Base-by-base conservation (phyloP, 1,140 invertebrate genomes). In the Limonius californicus region DNA sequence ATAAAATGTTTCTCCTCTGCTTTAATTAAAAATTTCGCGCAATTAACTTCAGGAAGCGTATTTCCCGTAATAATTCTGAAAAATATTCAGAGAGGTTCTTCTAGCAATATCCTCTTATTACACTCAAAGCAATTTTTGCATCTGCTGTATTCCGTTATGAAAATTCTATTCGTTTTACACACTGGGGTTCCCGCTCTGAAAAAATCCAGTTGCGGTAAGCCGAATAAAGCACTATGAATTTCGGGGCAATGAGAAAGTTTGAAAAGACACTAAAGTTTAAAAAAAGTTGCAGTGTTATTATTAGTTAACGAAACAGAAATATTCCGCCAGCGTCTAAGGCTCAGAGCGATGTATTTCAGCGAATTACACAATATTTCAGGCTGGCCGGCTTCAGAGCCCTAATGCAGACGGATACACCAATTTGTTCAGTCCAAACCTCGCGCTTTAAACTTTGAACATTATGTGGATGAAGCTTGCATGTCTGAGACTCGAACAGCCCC, bases 401-500 rank as follows among this genome's bases (percentile, higher is more conserved):
- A 67, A 67, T 67, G 62, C 65, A 67, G 65, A 67, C 65, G 63
- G 65, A 67, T 67, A 67, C 58, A 67, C 65, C 65, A 67, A 67
- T 67, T 67, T 61, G 65, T 59, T 64, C 62, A 15, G 47, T 54
- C 62, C 65, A 64, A 64, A 67, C 62, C 64, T 59, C 20, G 42
- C 54, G 64, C 61, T 66, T 63, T 66, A 66, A 66, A 66, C 57
- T 66, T 66, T 66, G 43, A 66, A 66, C 64, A 66, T 66, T 62
- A 62, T 35, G 56, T 57, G 60, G 59, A 62, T 57, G 54, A 55
- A 55, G 54, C 54, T 55, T 50, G 14, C 45, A 50, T 50, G 45
- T 50, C 45, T 16, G 45, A 50, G 45, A 21, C 45, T 18, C 14
- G 14, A 7, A 21, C 16, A 16, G 45, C 16, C 16, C 16, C 45